Evolutionary conservation across 2,113 vertebrate species (phyloP), one percentile per base, ranked within the genome.

Genomic region (Pedionomus torquatus): DNA sequence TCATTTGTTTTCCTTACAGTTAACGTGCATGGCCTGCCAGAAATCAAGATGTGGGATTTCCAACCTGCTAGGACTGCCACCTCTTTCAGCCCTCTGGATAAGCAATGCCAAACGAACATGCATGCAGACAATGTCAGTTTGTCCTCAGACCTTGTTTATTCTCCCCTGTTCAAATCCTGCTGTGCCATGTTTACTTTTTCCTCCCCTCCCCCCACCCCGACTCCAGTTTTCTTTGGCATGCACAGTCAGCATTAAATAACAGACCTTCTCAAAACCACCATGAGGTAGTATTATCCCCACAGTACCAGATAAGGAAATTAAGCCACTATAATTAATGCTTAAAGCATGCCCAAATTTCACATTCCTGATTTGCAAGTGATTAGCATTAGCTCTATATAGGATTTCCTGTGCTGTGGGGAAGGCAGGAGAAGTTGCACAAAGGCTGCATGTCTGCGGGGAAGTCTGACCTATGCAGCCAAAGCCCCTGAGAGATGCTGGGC

Each of bases 291-390:
- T 93, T 95, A 96, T 82, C 89, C 94, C 89, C 81, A 64, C 52
- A 7, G 76, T 79, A 89, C 83, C 84, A 96, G 94, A 95, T 91
- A 96, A 96, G 89, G 89, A 96, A 93, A 93, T 72, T 93, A 97
- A 96, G 94, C 89, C 87, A 49, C 84, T n/a, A 60, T 21, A 94
- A 94, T 91, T 89, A 93, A 89, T 14, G 48, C 93, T 31, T 79
- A 61, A 93, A 91, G 87, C 77, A 48, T 61, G 81, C 74, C 94
- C 65, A 89, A 93, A 87, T 87, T 94, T 82, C 94, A 85, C 65
- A 93, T 95, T 93, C 81, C 91, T 71, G 83, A 87, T 91, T 64
- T 17, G 61, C 66, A 61, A 71, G 77, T 4, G 93, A 89, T 87
- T 87, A 90, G 86, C 65, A 76, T 82, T 87, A 87, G 74, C 0